Evolutionary conservation across 2,113 vertebrate genomes (phyloP).

Genomic region (Ciconia maguari): DNA sequence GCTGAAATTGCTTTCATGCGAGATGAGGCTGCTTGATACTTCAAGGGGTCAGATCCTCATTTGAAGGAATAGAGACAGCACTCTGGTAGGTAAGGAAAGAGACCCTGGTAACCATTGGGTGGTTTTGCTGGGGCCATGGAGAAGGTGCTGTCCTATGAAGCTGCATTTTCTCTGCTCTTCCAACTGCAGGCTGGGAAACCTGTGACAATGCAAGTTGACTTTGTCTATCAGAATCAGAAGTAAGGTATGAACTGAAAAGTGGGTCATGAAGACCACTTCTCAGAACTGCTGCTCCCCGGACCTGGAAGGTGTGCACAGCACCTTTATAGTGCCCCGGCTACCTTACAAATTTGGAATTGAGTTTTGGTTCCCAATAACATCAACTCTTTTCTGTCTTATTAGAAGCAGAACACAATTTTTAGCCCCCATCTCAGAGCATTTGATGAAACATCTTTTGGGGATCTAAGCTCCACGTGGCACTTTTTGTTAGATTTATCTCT

Average conservation of each 20-base stretch:
- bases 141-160: neutral
- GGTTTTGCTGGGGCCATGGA: neutral
- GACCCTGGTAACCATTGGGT: neutral
- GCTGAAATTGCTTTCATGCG: neutral
- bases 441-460: neutral
- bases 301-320: neutral
- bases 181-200: neutral
- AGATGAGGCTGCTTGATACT: neutral
- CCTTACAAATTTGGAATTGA: neutral
- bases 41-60: neutral
- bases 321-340: neutral
- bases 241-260: neutral
- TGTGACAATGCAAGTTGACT: neutral
- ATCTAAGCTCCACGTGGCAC: neutral
- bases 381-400: neutral
- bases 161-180: neutral
- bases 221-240: neutral
- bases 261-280: neutral
- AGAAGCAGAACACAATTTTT: neutral
- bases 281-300: neutral
- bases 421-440: neutral
- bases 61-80: neutral
- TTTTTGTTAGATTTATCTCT: neutral
- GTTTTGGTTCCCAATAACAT: neutral
- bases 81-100: neutral